Base-by-base conservation (phyloP, 2,113 vertebrate genomes). In the Thalassoma bifasciatum region DNA sequence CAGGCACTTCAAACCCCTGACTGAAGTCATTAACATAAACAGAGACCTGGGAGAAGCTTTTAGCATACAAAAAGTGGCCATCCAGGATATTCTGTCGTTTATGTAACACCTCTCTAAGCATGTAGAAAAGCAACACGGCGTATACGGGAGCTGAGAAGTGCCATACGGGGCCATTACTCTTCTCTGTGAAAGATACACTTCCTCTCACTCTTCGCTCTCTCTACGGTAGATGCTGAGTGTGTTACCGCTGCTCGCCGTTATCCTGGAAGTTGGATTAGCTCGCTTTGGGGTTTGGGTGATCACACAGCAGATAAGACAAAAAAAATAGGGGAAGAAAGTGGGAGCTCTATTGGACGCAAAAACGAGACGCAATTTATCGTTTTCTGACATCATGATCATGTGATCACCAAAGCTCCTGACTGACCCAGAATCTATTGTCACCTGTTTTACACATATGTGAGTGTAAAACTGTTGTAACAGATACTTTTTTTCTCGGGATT, bases 1-100 rank as follows among this genome's bases (percentile, higher is more conserved):
- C 47, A 63, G 52, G 64, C 83, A 87, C 86, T 87, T 90, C 83
- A 87, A 75, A 85, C 49, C 59, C 22, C 65, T 64, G 66, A 86
- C 75, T 75, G 22, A 57, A 81, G 66, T 75, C 83, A 91, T 89
- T 88, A 91, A 74, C 85, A 89, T 88, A 87, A 88, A 86, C 85
- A 84, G 10, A 81, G 68, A 86, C 79, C 71, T 56, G 78, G 81
- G 84, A 91, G 85, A 76, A 81, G 86, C 83, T 85, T 84, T 90
- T 88, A 87, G 82, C 70, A 61, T 72, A 66, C 68, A 76, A 63
- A 80, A 79, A 84, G 84, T 86, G 88, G 71, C 79, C 62, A 58
- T 78, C 23, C 38, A 81, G 68, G 56, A 81, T 76, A 51, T 70
- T 52, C 70, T 84, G 70, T 59, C 68, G 75, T 85, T 89, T 88